Evolutionary conservation across 2,888 invertebrate species (phyloP), one percentile per base, ranked within the genome.

Genomic region (Furcula furcula): DNA sequence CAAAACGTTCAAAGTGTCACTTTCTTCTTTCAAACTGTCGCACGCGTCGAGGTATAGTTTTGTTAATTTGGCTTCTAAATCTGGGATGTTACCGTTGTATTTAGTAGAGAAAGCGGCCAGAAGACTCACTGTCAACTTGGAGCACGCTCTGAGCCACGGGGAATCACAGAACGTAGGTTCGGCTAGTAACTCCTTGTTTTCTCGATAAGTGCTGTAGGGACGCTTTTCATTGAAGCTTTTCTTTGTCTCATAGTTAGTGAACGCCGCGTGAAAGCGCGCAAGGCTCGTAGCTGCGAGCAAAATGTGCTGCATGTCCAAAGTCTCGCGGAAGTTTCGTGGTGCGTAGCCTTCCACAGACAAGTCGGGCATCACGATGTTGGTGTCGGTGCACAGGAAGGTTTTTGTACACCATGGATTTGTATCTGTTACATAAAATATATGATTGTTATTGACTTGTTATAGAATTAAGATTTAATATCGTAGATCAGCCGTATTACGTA

Each of bases 221-320:
- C 34, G 46, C 1, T 37, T 44, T 7, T 22, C 34, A 10, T 40
- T 33, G 12, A 42, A 34, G 22, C 31, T 53, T 37, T 62, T 71
- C 11, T 48, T 51, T 0, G 77, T 70, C 37, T 72, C 72, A 38
- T 72, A 70, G 55, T 78, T 77, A 11, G 75, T 66, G 44, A 68
- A 71, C 2, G 74, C 65, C 0, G 86, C 85, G 52, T 87, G 86
- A 45, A 79, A 83, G 7, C 73, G 69, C 1, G 85, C 86, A 2
- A 83, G 13, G 1, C 81, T 49, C 0, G 65, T 48, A 0, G 52
- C 41, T 0, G 70, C 45, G 3, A 72, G 29, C 23, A 70, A 30
- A 3, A 59, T 50, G 38, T 86, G 84, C 14, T 59, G 49, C 7
- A 66, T 38, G 38, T 80, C 77, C 3, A 82, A 47, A 4, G 62